A percentile compares a stretch with the other conserved stretches of the same genome.
Evolutionary conservation across 2,888 invertebrate species (phyloP).

Genomic region (Drosophila phalerata): DNA sequence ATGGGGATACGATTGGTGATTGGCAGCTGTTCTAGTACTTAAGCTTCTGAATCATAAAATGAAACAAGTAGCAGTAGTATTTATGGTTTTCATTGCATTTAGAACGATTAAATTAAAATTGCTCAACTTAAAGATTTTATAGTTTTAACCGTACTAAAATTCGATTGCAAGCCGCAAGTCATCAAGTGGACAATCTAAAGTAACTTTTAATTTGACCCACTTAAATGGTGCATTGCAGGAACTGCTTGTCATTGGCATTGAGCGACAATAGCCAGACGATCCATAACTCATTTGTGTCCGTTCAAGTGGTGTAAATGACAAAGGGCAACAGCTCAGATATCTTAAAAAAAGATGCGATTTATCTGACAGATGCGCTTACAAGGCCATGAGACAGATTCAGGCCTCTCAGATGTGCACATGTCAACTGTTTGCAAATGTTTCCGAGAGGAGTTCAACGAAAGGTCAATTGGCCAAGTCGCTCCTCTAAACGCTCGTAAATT

Average conservation of each 20-base stretch:
- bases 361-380: slow-evolving; percentile 41
- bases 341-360: slow-evolving; percentile 24
- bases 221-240: slow-evolving; percentile 38
- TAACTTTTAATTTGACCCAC: slow-evolving; percentile 54
- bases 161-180: slow-evolving; percentile 14
- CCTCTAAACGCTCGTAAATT: slow-evolving; percentile 58
- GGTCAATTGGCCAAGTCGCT: slow-evolving; percentile 43
- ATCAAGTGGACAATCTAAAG: slow-evolving; percentile 24
- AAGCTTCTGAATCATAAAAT: not conserved
- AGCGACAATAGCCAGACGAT: slow-evolving; percentile 29
- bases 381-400: slow-evolving; percentile 31
- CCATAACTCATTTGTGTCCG: slow-evolving; percentile 48
- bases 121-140: slow-evolving; percentile 26
- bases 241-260: slow-evolving; percentile 42
- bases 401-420: slow-evolving; percentile 25
- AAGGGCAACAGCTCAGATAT: slow-evolving; percentile 29
- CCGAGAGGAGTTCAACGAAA: slow-evolving; percentile 45
- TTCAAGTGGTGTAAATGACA: slow-evolving; percentile 21
- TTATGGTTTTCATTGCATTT: slow-evolving; percentile 31
- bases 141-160: slow-evolving; percentile 12
- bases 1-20: not conserved
- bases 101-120: slow-evolving; percentile 6
- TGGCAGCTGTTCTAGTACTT: too few species aligned
- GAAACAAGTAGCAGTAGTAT: not conserved
- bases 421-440: slow-evolving; percentile 23